phyloP scores from a whole-genome alignment of 2,888 invertebrate genomes.

The Ommatoiulus sabulosus region DNA sequence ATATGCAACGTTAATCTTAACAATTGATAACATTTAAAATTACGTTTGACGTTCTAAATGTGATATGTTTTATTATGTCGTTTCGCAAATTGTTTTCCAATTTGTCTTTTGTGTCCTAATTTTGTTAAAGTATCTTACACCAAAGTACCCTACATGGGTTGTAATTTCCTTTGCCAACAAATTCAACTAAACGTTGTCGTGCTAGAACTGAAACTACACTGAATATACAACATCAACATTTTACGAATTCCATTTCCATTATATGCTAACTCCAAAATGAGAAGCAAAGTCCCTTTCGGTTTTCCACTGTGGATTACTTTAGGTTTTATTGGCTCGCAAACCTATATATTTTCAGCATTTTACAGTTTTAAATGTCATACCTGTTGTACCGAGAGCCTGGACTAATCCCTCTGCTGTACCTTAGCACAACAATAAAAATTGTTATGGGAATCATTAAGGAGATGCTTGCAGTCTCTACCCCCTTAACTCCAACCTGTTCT shows the following conservation, averaged over 20 bases:
- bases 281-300: neutral
- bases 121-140: no score
- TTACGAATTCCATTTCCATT: neutral
- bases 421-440: constrained; percentile 36
- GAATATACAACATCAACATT: neutral
- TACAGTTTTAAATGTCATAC: constrained; percentile 13
- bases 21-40: no score
- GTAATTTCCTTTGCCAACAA: neutral
- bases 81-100: no score
- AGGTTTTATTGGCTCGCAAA: neutral
- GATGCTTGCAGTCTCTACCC: constrained; percentile 23
- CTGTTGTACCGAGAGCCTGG: neutral
- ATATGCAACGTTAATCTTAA: no score
- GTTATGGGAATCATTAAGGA: constrained; percentile 46
- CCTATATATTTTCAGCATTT: neutral
- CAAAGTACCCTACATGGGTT: no score
- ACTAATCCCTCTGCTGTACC: constrained; percentile 43
- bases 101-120: no score
- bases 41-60: no score
- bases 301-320: neutral
- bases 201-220: neutral
- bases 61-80: no score
- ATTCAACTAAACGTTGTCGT: neutral
- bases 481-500: constrained; percentile 37
- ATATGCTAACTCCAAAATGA: neutral